These are phyloP conservation scores for Eolophus roseicapilla DNA, from an alignment of 2,113 vertebrate genomes.

Conservation along the genomic window DNA sequence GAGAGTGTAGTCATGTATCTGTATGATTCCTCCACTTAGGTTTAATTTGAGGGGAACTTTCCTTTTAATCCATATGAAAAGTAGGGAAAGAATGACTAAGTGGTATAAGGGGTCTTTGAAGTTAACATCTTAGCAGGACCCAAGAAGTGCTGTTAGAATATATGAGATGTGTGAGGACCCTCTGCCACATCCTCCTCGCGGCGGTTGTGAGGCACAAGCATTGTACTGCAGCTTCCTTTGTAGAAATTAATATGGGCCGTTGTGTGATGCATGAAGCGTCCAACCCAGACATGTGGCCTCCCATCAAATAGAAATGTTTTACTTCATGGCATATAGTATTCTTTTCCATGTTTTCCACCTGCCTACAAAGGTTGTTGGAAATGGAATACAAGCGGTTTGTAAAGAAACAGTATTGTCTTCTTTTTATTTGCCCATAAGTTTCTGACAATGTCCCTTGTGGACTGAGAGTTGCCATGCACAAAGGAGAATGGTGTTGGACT, in stretches of 20 bases:
- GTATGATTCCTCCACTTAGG: background rate
- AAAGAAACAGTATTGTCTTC: background rate
- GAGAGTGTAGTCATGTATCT: background rate
- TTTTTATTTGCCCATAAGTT: background rate
- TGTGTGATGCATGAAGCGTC: too few species aligned
- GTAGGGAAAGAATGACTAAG: background rate
- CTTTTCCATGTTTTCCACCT: background rate
- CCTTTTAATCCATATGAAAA: background rate
- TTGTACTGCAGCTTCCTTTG: background rate
- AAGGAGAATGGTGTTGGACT: background rate
- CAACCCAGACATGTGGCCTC: background rate
- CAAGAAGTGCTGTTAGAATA: background rate
- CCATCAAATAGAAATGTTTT: background rate
- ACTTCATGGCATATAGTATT: background rate
- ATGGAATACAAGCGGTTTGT: background rate
- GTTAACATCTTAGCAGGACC: background rate
- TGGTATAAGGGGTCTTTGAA: background rate
- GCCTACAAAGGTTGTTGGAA: background rate
- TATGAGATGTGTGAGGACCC: background rate
- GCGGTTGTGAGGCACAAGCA: too few species aligned
- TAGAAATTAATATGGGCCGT: background rate
- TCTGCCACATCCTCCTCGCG: accelerated
- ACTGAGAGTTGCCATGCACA: too few species aligned
- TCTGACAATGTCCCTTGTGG: background rate
- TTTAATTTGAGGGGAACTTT: background rate